Base-by-base conservation (phyloP, 2,113 vertebrate species). In the Cottus gobio region DNA sequence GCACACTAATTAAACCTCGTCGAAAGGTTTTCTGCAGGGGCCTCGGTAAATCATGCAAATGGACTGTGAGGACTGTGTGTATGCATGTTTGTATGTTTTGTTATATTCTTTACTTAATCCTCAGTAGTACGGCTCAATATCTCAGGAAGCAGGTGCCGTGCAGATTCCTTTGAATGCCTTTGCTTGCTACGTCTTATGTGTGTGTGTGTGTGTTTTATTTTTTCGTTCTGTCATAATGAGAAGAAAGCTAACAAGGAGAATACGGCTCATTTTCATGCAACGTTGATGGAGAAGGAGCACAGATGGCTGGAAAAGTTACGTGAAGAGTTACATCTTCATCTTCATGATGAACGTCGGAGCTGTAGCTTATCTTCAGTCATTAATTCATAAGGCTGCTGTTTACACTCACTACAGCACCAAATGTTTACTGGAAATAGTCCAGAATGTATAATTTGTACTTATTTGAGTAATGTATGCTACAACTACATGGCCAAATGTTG, bases 1-100 rank as follows among this genome's bases (percentile, higher is more conserved):
- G 84, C 88, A 89, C 73, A 88, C 94, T 95, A 95, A 96, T 98
- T 97, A 96, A 96, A 95, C 94, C 91, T 93, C 93, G 94, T 92
- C 79, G 2, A 94, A 95, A 95, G 87, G 90, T 95, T 93, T 90
- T 93, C 11, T 88, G 85, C 87, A 85, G 9, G 77, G 91, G 89
- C 82, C 56, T 46, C 79, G 87, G 92, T 95, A 95, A 97, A 96
- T 97, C 94, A 95, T 88, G 90, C 93, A 87, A 95, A 95, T 94
- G 74, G 65, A 16, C 44, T 71, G 71, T 72, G 73, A 39, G 76
- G 57, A 74, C 22, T 12, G 31, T 2, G 20, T 72, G 79, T 64
- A 69, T 75, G 42, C 56, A 68, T 71, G 73, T 56, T 78, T 81
- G 63, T 68, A 68, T 46, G 28, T 80, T 74, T 44, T 54, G 22